Evolutionary conservation across 2,888 invertebrate genomes (phyloP), one percentile per base, ranked within the genome.

Genomic region (Parelbella ahira): DNA sequence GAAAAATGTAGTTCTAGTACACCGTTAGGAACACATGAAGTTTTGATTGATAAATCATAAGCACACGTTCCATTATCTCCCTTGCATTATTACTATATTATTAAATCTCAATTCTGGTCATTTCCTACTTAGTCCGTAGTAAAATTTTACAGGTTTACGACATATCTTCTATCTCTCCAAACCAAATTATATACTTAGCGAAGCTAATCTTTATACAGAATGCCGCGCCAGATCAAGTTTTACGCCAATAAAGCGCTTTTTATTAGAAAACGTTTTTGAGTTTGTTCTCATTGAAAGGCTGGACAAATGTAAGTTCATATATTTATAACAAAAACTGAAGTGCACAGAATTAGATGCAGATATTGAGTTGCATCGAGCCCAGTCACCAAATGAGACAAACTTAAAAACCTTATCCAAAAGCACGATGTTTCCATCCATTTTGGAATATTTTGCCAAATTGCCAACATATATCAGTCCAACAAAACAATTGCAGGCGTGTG

Each of bases 131-230:
- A 49, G 51, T 53, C 44, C 43, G 38, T 51, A 52, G 50, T 54
- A 47, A 52, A 47, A 38, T n/a, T 50, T 51, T 53, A 56, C 56
- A 53, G 51, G 53, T 53, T 48, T 44, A 36, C 47, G 53, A 60
- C 60, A 59, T 60, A 60, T 60, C 60, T 58, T 45, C 48, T 50
- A 53, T 39, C 39, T 39, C 39, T 39, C 39, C 39, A 39, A 24
- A 29, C 23, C 24, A 29, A 19, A 29, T 19, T 10, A 32, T 21
- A 28, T n/a, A n/a, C n/a, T n/a, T 39, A 39, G 39, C 39, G 20
- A 32, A 39, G 32, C 39, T 32, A 39, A 25, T 39, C 30, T n/a
- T n/a, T 30, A 24, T 32, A 15, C 24, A 39, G 39, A 25, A 21
- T 23, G 39, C 39, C 19, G 39, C 39, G 36, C 39, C 24, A 30